phyloP scores from a whole-genome alignment of 2,888 invertebrate species.

The Allacma fusca region DNA sequence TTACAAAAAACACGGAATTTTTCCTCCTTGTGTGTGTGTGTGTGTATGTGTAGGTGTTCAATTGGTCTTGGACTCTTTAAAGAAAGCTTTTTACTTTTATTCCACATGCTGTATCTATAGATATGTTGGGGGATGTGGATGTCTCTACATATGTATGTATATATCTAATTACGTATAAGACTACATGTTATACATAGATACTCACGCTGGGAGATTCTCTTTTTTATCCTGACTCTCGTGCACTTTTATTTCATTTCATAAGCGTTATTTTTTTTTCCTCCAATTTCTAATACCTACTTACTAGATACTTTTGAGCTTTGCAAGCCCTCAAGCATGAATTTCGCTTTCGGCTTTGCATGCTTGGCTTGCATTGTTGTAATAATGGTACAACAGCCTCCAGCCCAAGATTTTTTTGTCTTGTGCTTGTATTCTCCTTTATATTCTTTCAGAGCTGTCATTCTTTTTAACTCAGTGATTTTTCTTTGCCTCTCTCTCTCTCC shows the following conservation, averaged over 20 bases:
- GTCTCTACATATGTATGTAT: too few species aligned
- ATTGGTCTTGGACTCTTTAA: too few species aligned
- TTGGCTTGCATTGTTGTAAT: slow-evolving; percentile 33
- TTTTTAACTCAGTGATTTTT: too few species aligned
- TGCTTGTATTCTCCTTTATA: slow-evolving; percentile 10
- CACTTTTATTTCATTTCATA: slow-evolving; percentile 26
- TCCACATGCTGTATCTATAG: slow-evolving; percentile 13
- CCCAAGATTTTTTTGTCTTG: neutral
- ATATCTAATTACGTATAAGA: too few species aligned
- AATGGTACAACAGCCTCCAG: slow-evolving; percentile 23
- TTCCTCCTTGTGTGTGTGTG: too few species aligned
- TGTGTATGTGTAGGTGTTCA: too few species aligned
- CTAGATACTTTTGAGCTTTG: neutral
- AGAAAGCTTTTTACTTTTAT: slow-evolving; percentile 10
- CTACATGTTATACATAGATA: too few species aligned
- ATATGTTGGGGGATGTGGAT: too few species aligned
- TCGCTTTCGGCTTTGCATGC: slow-evolving; percentile 31
- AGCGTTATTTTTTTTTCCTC: too few species aligned
- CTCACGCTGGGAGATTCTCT: neutral
- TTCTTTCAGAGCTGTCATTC: too few species aligned
- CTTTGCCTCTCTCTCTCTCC: too few species aligned
- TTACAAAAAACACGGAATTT: too few species aligned
- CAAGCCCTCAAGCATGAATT: slow-evolving; percentile 14
- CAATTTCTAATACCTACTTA: neutral
- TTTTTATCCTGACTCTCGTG: neutral